Conservation (phyloP, 2,888 invertebrate genomes). For the Plagiodera versicolora region DNA sequence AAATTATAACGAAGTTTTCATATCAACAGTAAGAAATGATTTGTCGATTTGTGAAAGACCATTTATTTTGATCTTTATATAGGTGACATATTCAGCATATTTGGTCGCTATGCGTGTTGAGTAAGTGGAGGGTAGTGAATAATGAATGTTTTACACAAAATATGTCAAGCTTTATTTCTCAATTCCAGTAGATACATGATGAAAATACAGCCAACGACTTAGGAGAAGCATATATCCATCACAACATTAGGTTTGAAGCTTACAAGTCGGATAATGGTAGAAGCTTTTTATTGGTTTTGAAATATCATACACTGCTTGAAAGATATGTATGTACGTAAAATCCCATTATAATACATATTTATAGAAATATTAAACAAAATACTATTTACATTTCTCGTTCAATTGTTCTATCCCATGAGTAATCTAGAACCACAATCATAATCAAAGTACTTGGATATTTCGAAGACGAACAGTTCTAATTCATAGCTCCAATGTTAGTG, state of each 20-base stretch:
- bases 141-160: constrained; percentile 49
- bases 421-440: not conserved
- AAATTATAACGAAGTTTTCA: no score
- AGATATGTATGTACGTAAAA: constrained; percentile 49
- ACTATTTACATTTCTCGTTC: constrained; percentile 40
- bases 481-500: no score
- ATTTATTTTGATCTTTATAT: no score
- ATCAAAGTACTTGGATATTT: not conserved
- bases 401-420: not conserved
- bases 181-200: constrained; percentile 51
- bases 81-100: no score
- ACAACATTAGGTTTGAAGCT: constrained; percentile 45
- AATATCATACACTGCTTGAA: constrained; percentile 47
- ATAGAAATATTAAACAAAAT: constrained; percentile 36
- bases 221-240: constrained; percentile 51
- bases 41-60: no score
- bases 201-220: constrained; percentile 50
- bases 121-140: not conserved
- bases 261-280: constrained; percentile 43
- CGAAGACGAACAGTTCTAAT: no score
- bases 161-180: constrained; percentile 56
- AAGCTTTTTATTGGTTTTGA: constrained; percentile 39
- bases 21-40: no score
- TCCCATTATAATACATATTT: constrained; percentile 35
- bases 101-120: no score